Evolutionary conservation across 2,113 vertebrate species (phyloP).

Genomic region (Thomomys bottae): DNA sequence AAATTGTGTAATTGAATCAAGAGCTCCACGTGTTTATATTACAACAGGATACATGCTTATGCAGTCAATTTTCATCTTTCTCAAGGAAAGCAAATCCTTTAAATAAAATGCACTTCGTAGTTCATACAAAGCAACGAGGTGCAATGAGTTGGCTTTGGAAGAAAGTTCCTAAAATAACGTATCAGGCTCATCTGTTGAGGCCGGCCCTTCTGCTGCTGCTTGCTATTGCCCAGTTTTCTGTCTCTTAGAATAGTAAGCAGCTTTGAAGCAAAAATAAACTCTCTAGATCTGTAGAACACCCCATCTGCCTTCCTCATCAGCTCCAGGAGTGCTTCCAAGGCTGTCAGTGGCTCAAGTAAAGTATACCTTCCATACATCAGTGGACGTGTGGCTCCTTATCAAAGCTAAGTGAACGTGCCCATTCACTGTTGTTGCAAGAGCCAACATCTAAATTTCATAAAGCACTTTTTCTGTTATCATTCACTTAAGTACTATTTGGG

Average conservation of each 20-base stretch:
- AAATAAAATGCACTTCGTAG: constrained; percentile 35
- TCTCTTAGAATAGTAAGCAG: constrained; percentile 76
- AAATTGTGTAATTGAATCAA: not conserved
- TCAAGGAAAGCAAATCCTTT: constrained; percentile 1
- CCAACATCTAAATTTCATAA: not conserved
- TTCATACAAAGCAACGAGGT: constrained; percentile 33
- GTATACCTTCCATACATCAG: not conserved
- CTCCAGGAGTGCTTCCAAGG: constrained; percentile 61
- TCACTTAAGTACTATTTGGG: not conserved
- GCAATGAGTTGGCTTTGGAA: constrained; percentile 36
- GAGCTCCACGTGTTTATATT: not conserved
- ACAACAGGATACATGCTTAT: constrained; percentile 1
- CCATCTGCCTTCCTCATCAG: constrained; percentile 68
- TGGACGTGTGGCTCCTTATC: not conserved
- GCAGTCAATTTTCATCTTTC: not conserved
- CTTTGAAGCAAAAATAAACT: constrained; percentile 71
- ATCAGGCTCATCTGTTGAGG: constrained; percentile 55
- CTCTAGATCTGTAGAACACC: constrained; percentile 63
- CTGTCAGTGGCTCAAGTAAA: not conserved
- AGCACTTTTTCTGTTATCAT: not conserved
- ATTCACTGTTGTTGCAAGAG: not conserved
- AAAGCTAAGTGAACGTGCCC: not conserved
- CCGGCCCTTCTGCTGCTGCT: constrained; percentile 60
- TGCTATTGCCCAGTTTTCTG: constrained; percentile 57
- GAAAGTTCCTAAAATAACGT: constrained; percentile 69